Base-by-base conservation (phyloP, 2,888 invertebrate species). In the Hemithea aestivaria region DNA sequence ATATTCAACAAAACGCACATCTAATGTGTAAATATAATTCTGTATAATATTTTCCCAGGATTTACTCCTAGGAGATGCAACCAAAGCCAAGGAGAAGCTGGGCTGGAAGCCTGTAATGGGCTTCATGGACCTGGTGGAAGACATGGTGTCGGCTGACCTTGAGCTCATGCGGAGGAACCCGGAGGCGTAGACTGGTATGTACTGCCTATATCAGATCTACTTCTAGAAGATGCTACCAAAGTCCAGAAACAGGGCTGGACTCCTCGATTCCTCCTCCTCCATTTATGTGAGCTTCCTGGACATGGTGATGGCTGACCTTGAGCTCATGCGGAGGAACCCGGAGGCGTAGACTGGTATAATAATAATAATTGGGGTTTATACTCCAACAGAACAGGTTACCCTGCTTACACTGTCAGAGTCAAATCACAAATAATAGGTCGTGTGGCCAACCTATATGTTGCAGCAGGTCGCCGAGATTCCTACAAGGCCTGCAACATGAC, bases 141-240 rank as follows among this genome's bases (percentile, higher is more conserved):
- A 98, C 67, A 99, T 99, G 99, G 93, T 99, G 89, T 90, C 91
- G 20, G 91, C 96, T 0, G 99, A 99, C 79, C 89, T 99, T 22
- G 91, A 90, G 55, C 87, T 99, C 38, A 99, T 99, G 98, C 93
- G 90, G 67, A 91, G 89, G 53, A 94, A 99, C 85, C 98, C 98
- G 3, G 89, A 90, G 55, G 98, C 98, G 47, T 98, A 90, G 64
- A 52, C 46, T 38, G 10, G 38, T 42, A 41, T 35, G 41, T 41
- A 41, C n/a, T n/a, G n/a, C n/a, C n/a, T n/a, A n/a, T n/a, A n/a
- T n/a, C n/a, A n/a, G 97, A 98, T 69, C 89, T 95, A 27, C 84
- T 99, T 10, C 87, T 95, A 43, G 99, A 99, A n/a, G 97, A 99
- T 79, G 91, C 98, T 1, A 90, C 93, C 0, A 99, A 99, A 85